A percentile compares a stretch with the other conserved stretches of the same genome.
These are phyloP conservation scores for Salminus brasiliensis DNA, from an alignment of 2,113 vertebrate species.

Conservation along the genomic window DNA sequence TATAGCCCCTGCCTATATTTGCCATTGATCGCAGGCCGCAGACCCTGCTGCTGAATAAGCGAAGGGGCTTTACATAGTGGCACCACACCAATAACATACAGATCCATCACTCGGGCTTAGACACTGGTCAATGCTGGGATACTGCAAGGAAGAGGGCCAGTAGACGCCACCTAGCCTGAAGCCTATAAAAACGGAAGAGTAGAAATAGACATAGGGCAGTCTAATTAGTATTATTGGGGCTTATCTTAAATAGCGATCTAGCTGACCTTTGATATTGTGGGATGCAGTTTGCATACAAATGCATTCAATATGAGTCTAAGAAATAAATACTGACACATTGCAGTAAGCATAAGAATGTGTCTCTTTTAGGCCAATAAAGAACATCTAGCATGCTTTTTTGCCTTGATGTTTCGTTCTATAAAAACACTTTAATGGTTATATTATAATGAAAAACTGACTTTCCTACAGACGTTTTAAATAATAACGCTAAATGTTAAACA, in stretches of 20 bases:
- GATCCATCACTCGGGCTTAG: conserved; percentile 71
- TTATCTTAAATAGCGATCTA: conserved; percentile 35
- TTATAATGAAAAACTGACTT: no score
- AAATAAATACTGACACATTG: conserved; percentile 31
- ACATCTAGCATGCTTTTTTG: no score
- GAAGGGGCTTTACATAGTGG: conserved; percentile 67
- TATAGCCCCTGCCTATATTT: conserved; percentile 65
- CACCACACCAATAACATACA: conserved; percentile 68
- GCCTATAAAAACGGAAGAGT: background rate
- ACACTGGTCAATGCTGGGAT: conserved; percentile 10
- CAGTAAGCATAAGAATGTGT: conserved; percentile 15
- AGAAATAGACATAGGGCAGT: background rate
- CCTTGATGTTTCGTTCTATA: no score
- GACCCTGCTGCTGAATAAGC: conserved; percentile 78
- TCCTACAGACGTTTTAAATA: no score
- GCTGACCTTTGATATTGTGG: conserved; percentile 34
- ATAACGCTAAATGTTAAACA: no score
- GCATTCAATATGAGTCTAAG: conserved; percentile 32
- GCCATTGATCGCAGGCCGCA: conserved; percentile 79
- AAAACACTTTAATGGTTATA: no score
- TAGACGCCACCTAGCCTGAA: conserved; percentile 6
- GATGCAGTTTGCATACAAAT: conserved; percentile 23
- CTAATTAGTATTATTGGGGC: conserved; percentile 38
- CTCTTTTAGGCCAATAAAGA: conserved; percentile 34
- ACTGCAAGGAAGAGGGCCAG: conserved; percentile 33